Evolutionary conservation across 2,888 invertebrate species (phyloP).

Genomic region (Zaprionus lineosus): DNA sequence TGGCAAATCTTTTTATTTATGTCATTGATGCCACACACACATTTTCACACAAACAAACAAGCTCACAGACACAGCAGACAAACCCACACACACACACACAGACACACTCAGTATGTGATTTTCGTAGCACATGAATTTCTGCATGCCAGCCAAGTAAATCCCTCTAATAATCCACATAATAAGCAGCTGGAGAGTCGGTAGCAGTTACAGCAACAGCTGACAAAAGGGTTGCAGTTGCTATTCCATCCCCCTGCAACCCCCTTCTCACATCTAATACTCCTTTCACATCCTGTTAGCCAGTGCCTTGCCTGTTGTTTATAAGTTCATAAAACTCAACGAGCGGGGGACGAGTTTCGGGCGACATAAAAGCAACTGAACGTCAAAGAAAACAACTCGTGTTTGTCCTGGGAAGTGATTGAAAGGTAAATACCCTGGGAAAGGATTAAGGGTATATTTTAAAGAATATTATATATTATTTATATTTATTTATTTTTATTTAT

Average conservation of each 20-base stretch:
- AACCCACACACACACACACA: constrained; percentile 23
- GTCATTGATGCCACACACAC: constrained; percentile 69
- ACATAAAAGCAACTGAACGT: constrained; percentile 42
- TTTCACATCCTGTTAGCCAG: constrained; percentile 17
- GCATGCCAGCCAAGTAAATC: constrained; percentile 69
- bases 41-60: constrained; percentile 18
- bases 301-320: constrained; percentile 77
- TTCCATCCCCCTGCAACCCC: neutral
- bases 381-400: constrained; percentile 6
- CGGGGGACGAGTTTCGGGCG: constrained; percentile 22
- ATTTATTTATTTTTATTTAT: too few relatives aligned
- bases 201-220: constrained; percentile 49
- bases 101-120: constrained; percentile 25
- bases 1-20: constrained; percentile 80
- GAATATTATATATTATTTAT: too few relatives aligned
- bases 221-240: constrained; percentile 63
- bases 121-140: constrained; percentile 56
- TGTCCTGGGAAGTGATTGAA: neutral
- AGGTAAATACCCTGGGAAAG: neutral
- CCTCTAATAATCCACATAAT: constrained; percentile 79
- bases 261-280: neutral
- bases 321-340: constrained; percentile 83
- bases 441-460: too few relatives aligned
- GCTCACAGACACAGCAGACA: constrained; percentile 12
- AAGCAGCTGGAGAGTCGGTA: constrained; percentile 52